Evolutionary conservation across 2,888 invertebrate species (phyloP), one percentile per base, ranked within the genome.

Genomic region (Apamea epomidion): DNA sequence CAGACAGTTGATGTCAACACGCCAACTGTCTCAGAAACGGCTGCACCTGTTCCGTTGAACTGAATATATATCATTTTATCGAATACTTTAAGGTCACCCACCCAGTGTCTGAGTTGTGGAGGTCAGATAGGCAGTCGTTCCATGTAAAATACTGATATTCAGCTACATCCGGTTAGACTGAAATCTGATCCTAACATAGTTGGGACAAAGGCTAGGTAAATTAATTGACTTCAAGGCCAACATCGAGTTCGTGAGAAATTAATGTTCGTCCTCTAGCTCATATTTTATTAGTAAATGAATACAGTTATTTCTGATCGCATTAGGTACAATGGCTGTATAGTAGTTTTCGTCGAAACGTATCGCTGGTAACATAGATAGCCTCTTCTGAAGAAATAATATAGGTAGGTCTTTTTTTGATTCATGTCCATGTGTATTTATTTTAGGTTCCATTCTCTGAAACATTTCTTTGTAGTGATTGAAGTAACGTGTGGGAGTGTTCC

Each of bases 391-490:
- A 25, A 29, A 48, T 54, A 32, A 48, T 32, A 7, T 10, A 2
- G 14, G 2, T 42, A 37, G 37, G 6, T 0, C 1, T 37, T 1
- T 1, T 48, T 48, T 32, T 32, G 29, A 42, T 69, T 64, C 10
- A 65, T 54, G 64, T 54, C 62, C n/a, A 64, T 64, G 16, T 42
- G 16, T 42, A 64, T 32, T 58, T 67, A 51, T 21, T 74, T 70
- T 12, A 21, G n/a, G 32, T 62, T 67, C 6, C 6, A 62, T 83
- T 69, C 16, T 58, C 37, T 58, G 58, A 42, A 74, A 62, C 18
- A 45, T 71, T 79, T 65, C 60, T 51, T 69, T 73, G 65, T 71
- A 51, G 32, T 42, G 29, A 48, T 37, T n/a, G 48, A 21, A 25
- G 21, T 25, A 6, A 29, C 21, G 62, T 18, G 54, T 37, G 37